Conservation (phyloP, 2,888 invertebrate species). For the Tiliacea aurago region DNA sequence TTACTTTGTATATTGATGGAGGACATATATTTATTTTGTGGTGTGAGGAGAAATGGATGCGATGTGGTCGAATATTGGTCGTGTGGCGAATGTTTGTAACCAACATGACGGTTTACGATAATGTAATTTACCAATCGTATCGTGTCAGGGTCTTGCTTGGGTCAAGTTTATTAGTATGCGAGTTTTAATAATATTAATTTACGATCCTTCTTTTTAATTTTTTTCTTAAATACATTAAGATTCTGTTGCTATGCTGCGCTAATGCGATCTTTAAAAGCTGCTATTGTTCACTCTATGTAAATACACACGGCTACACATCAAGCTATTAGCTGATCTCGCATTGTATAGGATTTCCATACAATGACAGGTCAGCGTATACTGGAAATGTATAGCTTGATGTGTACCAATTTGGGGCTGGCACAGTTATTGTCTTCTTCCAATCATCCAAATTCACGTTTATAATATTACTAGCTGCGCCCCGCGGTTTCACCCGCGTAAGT, state of each 20-base stretch:
- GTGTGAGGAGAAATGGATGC: not conserved
- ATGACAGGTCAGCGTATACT: too few relatives aligned
- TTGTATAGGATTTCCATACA: too few relatives aligned
- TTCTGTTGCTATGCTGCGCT: not conserved
- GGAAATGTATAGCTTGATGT: too few relatives aligned
- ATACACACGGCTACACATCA: too few relatives aligned
- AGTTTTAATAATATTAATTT: not conserved
- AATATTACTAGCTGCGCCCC: too few relatives aligned
- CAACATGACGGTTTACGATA: conserved; percentile 13
- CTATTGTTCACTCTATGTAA: not conserved
- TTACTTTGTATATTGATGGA: not conserved
- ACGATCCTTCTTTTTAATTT: not conserved
- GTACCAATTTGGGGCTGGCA: not conserved
- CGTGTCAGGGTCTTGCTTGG: conserved; percentile 40
- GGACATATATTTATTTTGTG: too few relatives aligned
- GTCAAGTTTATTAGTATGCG: conserved; percentile 16
- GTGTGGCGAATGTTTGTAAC: conserved; percentile 19
- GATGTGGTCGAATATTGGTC: not conserved
- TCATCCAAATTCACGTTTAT: not conserved
- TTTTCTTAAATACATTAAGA: not conserved
- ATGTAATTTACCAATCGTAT: conserved; percentile 49
- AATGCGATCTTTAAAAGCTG: not conserved
- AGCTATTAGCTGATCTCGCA: too few relatives aligned
- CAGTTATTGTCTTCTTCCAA: not conserved
- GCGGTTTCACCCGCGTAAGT: too few relatives aligned